Base-by-base conservation (phyloP, 2,888 invertebrate genomes). In the Lochmaea crataegi region DNA sequence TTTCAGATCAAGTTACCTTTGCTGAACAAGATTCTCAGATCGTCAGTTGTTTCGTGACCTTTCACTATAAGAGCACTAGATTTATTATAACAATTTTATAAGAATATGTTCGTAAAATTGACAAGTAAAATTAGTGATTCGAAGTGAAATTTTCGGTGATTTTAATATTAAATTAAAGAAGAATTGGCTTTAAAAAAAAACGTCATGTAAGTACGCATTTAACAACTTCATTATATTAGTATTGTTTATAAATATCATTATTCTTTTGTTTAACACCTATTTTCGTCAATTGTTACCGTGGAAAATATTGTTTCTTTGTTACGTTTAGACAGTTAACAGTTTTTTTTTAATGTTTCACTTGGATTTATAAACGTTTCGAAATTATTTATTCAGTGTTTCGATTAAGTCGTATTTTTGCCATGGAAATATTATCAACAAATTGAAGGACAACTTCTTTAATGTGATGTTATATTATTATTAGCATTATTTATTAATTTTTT, bases 41-140 rank as follows among this genome's bases (percentile, higher is more conserved):
- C 78, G 79, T 83, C 83, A 83, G 84, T 84, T 82, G 82, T 83
- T 82, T 81, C 82, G 84, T 85, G 85, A 85, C 85, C 85, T 85
- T 84, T 84, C 81, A 77, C 77, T 75, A 45, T 45, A 69, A 75
- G 74, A 75, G 57, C 48, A 71, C 74, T 76, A 74, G 76, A 77
- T 75, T 73, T 72, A 76, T 75, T 71, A 72, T 70, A 72, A 73
- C 70, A 70, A 70, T 74, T 72, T 73, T 67, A 68, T 73, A 71
- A 72, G 72, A 74, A 69, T 70, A 75, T 76, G 75, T 70, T 68
- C 73, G 57, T 68, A 68, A 72, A 63, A 48, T 22, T 68, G 64
- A 64, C 58, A 72, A 64, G 42, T 16, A 42, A 12, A 45, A 16
- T 12, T 63, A 60, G 32, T 26, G 32, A 60, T 60, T 38, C 32